Evolutionary conservation across 1,140 invertebrate genomes (phyloP).

Genomic region (Prorops nasuta): DNA sequence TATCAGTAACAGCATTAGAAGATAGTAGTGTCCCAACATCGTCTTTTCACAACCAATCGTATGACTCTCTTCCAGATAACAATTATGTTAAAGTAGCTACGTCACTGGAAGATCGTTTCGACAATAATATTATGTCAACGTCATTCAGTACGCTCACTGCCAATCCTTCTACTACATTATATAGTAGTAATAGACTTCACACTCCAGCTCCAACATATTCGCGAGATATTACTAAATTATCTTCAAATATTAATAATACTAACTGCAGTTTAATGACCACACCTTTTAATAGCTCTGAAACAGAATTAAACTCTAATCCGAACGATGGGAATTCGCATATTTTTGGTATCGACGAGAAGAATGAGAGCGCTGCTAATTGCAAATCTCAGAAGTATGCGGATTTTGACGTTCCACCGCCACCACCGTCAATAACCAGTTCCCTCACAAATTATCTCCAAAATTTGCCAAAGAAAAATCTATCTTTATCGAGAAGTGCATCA

Average conservation of each 20-base stretch:
- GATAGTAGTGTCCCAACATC: constrained; percentile 17
- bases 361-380: too few relatives aligned
- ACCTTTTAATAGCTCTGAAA: constrained; percentile 44
- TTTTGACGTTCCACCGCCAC: constrained; percentile 37
- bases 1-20: not conserved
- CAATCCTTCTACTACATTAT: constrained; percentile 17
- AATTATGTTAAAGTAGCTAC: constrained; percentile 22
- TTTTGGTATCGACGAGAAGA: too few relatives aligned
- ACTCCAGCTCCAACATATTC: constrained; percentile 3
- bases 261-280: constrained; percentile 46
- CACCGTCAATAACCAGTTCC: constrained; percentile 42
- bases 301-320: constrained; percentile 7
- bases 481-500: constrained; percentile 38
- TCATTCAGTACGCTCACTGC: constrained; percentile 37
- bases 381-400: constrained; percentile 22
- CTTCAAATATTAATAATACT: constrained; percentile 29
- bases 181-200: constrained; percentile 15
- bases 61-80: constrained; percentile 24
- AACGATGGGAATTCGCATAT: not conserved
- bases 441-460: constrained; percentile 47
- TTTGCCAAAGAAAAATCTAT: constrained; percentile 47
- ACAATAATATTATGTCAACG: constrained; percentile 41
- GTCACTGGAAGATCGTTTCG: too few relatives aligned
- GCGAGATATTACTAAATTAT: constrained; percentile 8
- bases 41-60: constrained; percentile 28